Evolutionary conservation across 2,797 vertebrate species (phyloP).

Genomic region (Pelodytes ibericus): DNA sequence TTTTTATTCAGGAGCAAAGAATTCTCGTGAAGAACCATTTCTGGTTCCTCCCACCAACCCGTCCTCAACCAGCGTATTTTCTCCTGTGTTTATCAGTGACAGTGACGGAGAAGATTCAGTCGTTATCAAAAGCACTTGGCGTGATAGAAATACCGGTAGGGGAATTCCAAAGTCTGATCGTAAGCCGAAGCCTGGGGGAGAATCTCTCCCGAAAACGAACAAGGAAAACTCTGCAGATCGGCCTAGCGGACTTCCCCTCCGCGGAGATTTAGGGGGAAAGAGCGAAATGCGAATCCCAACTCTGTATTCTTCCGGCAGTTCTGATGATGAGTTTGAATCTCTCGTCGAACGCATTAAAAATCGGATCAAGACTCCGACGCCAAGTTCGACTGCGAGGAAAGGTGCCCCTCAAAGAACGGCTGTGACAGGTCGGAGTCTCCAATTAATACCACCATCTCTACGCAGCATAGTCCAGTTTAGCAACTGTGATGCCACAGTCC

Average conservation of each 20-base stretch:
- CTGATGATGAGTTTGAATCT: constrained; percentile 80
- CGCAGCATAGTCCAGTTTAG: too few species aligned
- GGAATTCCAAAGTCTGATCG: neutral
- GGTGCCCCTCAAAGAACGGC: constrained; percentile 34
- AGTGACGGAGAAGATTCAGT: constrained; percentile 69
- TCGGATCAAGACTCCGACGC: constrained; percentile 24
- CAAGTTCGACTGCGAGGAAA: constrained; percentile 50
- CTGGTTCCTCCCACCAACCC: constrained; percentile 45
- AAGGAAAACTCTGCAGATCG: constrained; percentile 22
- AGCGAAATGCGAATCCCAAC: neutral
- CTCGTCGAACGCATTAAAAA: constrained; percentile 79
- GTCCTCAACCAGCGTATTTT: constrained; percentile 62
- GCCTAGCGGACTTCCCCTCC: too few species aligned
- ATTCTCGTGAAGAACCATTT: neutral
- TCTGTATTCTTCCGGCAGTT: constrained; percentile 65
- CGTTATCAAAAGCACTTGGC: constrained; percentile 74
- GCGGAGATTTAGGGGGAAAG: constrained; percentile 20
- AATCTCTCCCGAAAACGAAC: accelerated
- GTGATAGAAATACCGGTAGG: constrained; percentile 14
- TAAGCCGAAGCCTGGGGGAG: neutral
- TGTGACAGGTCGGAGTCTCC: constrained; percentile 35
- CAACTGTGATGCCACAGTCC: too few species aligned
- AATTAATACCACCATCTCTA: too few species aligned
- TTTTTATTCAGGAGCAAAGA: constrained; percentile 58
- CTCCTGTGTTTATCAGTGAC: constrained; percentile 75